Base-by-base conservation (phyloP, 2,888 invertebrate genomes). In the Thymelicus lineola region DNA sequence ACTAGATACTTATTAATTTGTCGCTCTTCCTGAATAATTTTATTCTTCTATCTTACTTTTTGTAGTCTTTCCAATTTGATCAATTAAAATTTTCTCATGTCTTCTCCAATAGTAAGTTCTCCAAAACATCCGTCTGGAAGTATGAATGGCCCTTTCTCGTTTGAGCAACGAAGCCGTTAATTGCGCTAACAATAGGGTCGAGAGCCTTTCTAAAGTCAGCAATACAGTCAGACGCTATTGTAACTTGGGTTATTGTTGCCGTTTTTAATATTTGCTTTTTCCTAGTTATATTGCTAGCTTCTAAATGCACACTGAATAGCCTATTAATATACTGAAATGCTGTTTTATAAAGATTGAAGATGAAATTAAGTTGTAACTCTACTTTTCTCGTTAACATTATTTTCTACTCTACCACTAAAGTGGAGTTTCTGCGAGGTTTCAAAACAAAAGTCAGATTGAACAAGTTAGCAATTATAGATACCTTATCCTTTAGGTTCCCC, bases 151-250 rank as follows among this genome's bases (percentile, higher is more conserved):
- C 85, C 84, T 87, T 88, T 86, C 85, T 85, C 83, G 84, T 80
- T 83, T 80, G 83, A 80, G 79, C 82, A 82, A 81, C 79, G 77
- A 78, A 82, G 62, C 68, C 75, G 82, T 84, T 92, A 90, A 91
- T 88, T 85, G 83, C 79, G 79, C 85, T 88, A 90, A 91, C 87
- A 88, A 86, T 82, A 80, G 83, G 82, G 80, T 82, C 84, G 82
- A 77, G 80, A 79, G 83, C 82, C 87, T 91, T 89, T 89, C 89
- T 86, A 85, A 84, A 84, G 80, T 80, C 63, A 53, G 72, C 66
- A 70, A 69, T 68, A 69, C 68, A 38, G 62, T 12, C 64, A n/a
- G 45, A 64, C 59, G 71, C 65, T 66, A 67, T 74, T 74, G 73
- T 73, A 61, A 66, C 20, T 48, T 28, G 28, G 35, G 36, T 69